These are phyloP conservation scores for Papilio xuthus DNA, from an alignment of 1,140 invertebrate genomes.

Conservation along the genomic window DNA sequence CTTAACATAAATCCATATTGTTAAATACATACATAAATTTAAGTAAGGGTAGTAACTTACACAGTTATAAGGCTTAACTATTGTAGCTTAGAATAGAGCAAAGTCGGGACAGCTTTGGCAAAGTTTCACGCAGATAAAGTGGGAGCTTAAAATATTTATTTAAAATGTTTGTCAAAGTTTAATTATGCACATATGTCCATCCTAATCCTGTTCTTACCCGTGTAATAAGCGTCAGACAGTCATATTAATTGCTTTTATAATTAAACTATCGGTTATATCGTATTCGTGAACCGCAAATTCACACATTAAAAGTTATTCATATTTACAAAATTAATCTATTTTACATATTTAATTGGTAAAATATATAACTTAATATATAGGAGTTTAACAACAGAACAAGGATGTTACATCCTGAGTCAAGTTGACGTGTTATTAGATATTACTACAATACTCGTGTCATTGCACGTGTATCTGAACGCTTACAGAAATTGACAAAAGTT, in stretches of 20 bases:
- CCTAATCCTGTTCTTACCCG: too few relatives aligned
- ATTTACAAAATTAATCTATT: too few relatives aligned
- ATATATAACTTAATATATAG: too few relatives aligned
- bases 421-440: background rate
- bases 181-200: too few relatives aligned
- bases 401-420: background rate
- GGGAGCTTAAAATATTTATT: background rate
- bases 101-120: background rate
- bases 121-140: background rate
- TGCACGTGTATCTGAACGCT: slow-evolving; percentile 2
- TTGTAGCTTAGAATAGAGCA: background rate
- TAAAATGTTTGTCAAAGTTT: too few relatives aligned
- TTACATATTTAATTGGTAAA: too few relatives aligned
- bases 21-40: slow-evolving; percentile 5
- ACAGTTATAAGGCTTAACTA: background rate
- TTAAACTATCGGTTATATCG: too few relatives aligned
- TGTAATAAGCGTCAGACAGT: too few relatives aligned
- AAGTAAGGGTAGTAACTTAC: slow-evolving; percentile 3
- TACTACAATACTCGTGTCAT: background rate
- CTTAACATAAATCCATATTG: background rate
- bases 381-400: background rate
- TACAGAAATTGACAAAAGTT: background rate
- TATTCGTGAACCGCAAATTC: too few relatives aligned
- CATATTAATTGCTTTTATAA: too few relatives aligned
- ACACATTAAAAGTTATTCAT: too few relatives aligned